Percentiles rank a stretch among this genome's conserved stretches.
These are phyloP conservation scores for Aurelia coerulea DNA, from an alignment of 30 jellyfish, hydroid and myxozoan species.

Conservation along the genomic window DNA sequence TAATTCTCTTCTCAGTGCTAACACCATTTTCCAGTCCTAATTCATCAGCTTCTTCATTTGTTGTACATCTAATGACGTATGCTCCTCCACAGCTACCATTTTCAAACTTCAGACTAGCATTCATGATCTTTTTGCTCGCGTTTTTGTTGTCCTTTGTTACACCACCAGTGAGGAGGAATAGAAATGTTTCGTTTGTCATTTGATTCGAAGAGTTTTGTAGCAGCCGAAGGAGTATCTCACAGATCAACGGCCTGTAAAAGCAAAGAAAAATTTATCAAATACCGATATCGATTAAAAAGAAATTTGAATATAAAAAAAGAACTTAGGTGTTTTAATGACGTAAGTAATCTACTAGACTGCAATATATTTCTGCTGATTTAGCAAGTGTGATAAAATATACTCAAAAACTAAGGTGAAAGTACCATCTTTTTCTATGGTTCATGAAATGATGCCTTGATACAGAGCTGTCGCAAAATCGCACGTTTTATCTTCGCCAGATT, in stretches of 20 bases:
- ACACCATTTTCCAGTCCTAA: background rate
- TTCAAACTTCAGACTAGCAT: background rate
- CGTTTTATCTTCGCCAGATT: too few species aligned
- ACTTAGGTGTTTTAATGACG: too few species aligned
- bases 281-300: background rate
- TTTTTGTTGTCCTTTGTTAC: background rate
- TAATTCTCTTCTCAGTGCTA: conserved; percentile 34
- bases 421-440: too few species aligned
- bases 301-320: background rate
- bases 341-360: too few species aligned
- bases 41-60: background rate
- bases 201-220: background rate
- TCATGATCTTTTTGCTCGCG: background rate
- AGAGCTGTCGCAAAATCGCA: too few species aligned
- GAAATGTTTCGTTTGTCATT: background rate
- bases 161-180: conserved; percentile 5
- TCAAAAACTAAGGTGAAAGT: too few species aligned
- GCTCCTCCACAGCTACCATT: background rate
- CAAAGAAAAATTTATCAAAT: background rate
- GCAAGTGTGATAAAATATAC: too few species aligned
- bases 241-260: conserved; percentile 8
- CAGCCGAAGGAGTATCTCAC: conserved; percentile 30
- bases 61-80: background rate
- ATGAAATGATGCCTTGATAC: too few species aligned
- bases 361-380: too few species aligned